Percentiles rank a stretch among this genome's conserved stretches.
Evolutionary conservation across 1,140 invertebrate genomes (phyloP).

Genomic region (Amyelois transitella): DNA sequence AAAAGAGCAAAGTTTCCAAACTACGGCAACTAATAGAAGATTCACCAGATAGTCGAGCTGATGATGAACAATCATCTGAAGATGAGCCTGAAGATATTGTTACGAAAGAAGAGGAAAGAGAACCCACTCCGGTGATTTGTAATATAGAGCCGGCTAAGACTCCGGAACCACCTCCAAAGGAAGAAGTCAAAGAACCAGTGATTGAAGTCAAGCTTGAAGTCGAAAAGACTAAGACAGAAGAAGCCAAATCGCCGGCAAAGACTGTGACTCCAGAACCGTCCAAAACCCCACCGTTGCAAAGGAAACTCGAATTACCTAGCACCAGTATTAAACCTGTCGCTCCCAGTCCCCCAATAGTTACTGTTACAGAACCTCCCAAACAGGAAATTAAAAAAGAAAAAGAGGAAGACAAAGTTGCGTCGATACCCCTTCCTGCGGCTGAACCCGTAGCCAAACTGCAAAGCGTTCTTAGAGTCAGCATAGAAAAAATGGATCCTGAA

Average conservation of each 20-base stretch:
- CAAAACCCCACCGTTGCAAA: constrained; percentile 40
- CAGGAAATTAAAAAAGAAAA: constrained; percentile 19
- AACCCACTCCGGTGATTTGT: constrained; percentile 27
- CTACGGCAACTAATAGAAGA: constrained; percentile 69
- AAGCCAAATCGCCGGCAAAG: constrained; percentile 13
- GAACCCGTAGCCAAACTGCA: constrained; percentile 51
- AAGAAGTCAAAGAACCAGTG: constrained; percentile 29
- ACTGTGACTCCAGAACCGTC: constrained; percentile 41
- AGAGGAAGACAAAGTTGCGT: constrained; percentile 31
- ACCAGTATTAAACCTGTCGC: constrained; percentile 4
- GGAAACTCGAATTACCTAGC: constrained; percentile 31
- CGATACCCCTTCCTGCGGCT: constrained; percentile 33
- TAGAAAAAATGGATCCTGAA: constrained; percentile 42
- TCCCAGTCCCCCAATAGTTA: background rate
- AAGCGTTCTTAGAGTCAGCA: constrained; percentile 33
- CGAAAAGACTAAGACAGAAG: constrained; percentile 12
- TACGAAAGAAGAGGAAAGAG: constrained; percentile 55
- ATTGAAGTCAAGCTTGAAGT: background rate
- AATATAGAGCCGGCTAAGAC: constrained; percentile 28
- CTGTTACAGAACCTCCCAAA: constrained; percentile 3
- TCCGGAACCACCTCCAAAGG: constrained; percentile 32
- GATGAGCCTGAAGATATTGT: constrained; percentile 74
- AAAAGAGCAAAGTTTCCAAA: constrained; percentile 72
- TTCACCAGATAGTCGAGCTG: constrained; percentile 68
- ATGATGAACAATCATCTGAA: constrained; percentile 75